Percentiles rank a stretch among this genome's conserved stretches.
Evolutionary conservation across 2,888 invertebrate species (phyloP).

Genomic region (Xanthia togata): DNA sequence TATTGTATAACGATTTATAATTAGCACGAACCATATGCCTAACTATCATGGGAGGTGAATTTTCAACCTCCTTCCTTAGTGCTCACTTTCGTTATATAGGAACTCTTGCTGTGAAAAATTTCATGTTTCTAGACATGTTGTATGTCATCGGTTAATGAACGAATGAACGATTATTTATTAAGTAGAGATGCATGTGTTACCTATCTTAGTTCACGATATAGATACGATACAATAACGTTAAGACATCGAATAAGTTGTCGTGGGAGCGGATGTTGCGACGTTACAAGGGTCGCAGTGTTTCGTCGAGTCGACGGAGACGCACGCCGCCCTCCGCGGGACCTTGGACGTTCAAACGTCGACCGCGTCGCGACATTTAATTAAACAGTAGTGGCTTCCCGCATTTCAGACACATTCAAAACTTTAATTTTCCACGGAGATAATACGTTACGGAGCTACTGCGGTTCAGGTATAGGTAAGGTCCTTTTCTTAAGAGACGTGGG

Average conservation of each 20-base stretch:
- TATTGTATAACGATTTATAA: not conserved
- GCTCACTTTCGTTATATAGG: no score
- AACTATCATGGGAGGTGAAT: not conserved
- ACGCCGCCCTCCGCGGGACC: slow-evolving; percentile 55
- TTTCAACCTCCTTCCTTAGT: no score
- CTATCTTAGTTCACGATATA: slow-evolving; percentile 8
- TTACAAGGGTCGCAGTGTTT: slow-evolving; percentile 52
- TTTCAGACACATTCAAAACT: slow-evolving; percentile 63
- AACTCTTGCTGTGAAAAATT: no score
- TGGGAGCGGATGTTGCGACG: slow-evolving; percentile 44
- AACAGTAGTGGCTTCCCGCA: slow-evolving; percentile 68
- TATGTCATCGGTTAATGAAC: not conserved
- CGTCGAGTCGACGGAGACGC: slow-evolving; percentile 61
- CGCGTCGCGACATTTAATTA: slow-evolving; percentile 73
- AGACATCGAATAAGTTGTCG: slow-evolving; percentile 62
- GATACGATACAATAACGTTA: slow-evolving; percentile 14
- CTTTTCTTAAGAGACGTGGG: slow-evolving; percentile 18
- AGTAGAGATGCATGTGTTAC: not conserved
- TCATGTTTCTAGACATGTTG: not conserved
- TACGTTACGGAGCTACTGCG: slow-evolving; percentile 43
- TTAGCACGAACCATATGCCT: no score
- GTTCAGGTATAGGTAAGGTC: slow-evolving; percentile 19
- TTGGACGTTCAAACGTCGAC: slow-evolving; percentile 58
- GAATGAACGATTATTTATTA: not conserved
- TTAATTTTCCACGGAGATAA: slow-evolving; percentile 58